Evolutionary conservation across 2,888 invertebrate species (phyloP), one percentile per base, ranked within the genome.

Genomic region (Mesopsocus fuscifrons): DNA sequence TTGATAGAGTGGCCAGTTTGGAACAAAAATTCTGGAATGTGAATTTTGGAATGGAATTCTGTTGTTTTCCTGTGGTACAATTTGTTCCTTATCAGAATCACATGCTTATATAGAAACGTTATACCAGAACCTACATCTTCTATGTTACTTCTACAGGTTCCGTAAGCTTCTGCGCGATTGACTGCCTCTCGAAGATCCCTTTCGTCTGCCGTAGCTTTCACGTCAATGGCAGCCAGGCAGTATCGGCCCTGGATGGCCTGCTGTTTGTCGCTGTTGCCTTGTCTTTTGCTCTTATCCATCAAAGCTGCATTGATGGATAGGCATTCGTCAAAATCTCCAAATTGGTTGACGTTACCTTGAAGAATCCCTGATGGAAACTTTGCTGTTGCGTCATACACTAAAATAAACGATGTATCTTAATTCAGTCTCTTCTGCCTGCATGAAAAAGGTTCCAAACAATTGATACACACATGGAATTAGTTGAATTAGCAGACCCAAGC

Each of bases 41-140:
- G n/a, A n/a, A n/a, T n/a, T n/a, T n/a, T n/a, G n/a, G n/a, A n/a
- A n/a, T n/a, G n/a, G n/a, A n/a, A n/a, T n/a, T n/a, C n/a, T n/a
- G n/a, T n/a, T n/a, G n/a, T n/a, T n/a, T n/a, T n/a, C n/a, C n/a
- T n/a, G n/a, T n/a, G n/a, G n/a, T n/a, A n/a, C n/a, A n/a, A n/a
- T n/a, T n/a, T n/a, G n/a, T n/a, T n/a, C n/a, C n/a, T n/a, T n/a
- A n/a, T n/a, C n/a, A n/a, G n/a, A n/a, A n/a, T n/a, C n/a, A n/a
- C n/a, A n/a, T n/a, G n/a, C n/a, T n/a, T n/a, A n/a, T n/a, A n/a
- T n/a, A n/a, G n/a, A n/a, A n/a, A n/a, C n/a, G n/a, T n/a, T n/a
- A n/a, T n/a, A n/a, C n/a, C n/a, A n/a, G n/a, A n/a, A n/a, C 66
- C 61, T 56, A 70, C 70, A 65, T 77, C 77, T 58, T 68, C 69